phyloP scores from a whole-genome alignment of 2,888 invertebrate genomes.

The Eurytoma californica region DNA sequence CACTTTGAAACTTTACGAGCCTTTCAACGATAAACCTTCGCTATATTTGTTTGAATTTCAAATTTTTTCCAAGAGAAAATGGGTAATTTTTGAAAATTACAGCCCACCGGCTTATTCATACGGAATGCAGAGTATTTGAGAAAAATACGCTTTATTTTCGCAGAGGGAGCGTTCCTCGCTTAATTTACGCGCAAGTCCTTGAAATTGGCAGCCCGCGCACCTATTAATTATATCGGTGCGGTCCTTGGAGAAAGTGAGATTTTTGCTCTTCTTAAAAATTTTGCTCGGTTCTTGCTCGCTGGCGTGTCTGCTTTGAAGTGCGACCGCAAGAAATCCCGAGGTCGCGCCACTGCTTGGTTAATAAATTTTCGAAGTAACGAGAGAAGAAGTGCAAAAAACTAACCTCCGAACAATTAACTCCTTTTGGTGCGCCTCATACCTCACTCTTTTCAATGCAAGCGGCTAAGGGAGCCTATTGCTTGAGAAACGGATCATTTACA shows the following conservation, averaged over 20 bases:
- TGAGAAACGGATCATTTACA: constrained; percentile 24
- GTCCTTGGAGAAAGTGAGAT: constrained; percentile 53
- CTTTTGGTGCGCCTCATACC: constrained; percentile 33
- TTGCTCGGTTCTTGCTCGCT: constrained; percentile 48
- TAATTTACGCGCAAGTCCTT: constrained; percentile 46
- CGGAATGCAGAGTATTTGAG: neutral
- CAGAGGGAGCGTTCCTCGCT: neutral
- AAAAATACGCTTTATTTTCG: neutral
- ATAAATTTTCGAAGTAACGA: constrained; percentile 56
- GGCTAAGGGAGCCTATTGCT: neutral
- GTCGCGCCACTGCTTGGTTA: constrained; percentile 41
- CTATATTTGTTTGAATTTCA: too few species aligned
- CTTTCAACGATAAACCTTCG: too few species aligned
- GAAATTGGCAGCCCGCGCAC: constrained; percentile 47
- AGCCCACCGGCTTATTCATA: too few species aligned
- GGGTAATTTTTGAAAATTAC: too few species aligned
- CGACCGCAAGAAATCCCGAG: constrained; percentile 42
- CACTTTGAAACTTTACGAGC: too few species aligned
- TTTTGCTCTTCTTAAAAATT: constrained; percentile 53
- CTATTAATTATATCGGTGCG: constrained; percentile 51
- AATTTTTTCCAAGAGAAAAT: too few species aligned
- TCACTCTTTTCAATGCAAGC: constrained; percentile 31
- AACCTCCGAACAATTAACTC: constrained; percentile 24
- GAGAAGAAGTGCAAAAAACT: constrained; percentile 42
- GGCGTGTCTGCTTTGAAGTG: constrained; percentile 42